Evolutionary conservation across 2,888 invertebrate genomes (phyloP), one percentile per base, ranked within the genome.

Genomic region (Spicauda simplicius): DNA sequence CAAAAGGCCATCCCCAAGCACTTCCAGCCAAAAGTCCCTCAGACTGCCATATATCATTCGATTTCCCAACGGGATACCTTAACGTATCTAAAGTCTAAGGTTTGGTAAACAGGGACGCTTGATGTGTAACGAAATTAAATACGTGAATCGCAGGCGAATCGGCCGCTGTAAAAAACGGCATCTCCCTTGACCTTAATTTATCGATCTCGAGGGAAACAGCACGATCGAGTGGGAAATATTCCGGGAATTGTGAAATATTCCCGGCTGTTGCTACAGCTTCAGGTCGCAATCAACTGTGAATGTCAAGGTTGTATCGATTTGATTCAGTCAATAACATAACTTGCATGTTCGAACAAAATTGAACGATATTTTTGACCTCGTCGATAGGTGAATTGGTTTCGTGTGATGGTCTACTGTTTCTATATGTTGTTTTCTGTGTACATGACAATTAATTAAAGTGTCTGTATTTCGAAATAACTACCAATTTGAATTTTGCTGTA

Each of bases 111-210:
- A 60, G 14, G 55, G 37, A 45, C 54, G 30, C 54, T 79, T 79
- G 82, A 81, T 86, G 69, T 75, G 82, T 82, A 77, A 79, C 85
- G 77, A 86, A 89, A 92, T 91, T 89, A 91, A 91, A 91, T 91
- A 91, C 91, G 91, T 91, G 91, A 79, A 83, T 80, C 84, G 91
- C 88, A 90, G 83, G 81, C 84, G 81, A 85, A 91, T 83, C 76
- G 80, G 79, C 64, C 76, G 73, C 8, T 54, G 14, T 62, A 76
- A 79, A 78, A 76, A 76, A 76, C 18, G 14, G 12, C 75, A 68
- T 68, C 70, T 71, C 70, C 63, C 69, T 72, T 80, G 81, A 78
- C 83, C 81, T 75, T 80, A 80, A 88, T 84, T 83, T 85, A 85
- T 84, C 63, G 79, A 77, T 70, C 83, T 80, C 83, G 45, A 50